Base-by-base conservation (phyloP, 2,888 invertebrate genomes). In the Rhamphomyia laevipes region DNA sequence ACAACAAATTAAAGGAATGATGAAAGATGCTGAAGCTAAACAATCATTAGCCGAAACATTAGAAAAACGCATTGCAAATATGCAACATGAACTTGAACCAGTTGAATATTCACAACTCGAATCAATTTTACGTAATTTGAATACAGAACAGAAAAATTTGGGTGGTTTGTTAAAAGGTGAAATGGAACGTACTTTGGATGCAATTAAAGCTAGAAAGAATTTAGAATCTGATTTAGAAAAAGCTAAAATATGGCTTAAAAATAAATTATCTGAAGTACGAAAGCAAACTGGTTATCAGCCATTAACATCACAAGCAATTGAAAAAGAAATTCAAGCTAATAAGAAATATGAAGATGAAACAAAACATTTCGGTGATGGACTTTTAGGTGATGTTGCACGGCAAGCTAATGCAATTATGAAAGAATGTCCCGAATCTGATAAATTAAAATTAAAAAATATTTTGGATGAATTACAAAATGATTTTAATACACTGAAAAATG, bases 21-120 rank as follows among this genome's bases (percentile, higher is more conserved):
- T 86, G 46, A 88, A 88, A 68, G 92, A 93, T 68, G 81, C 87
- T 2, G 88, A 90, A 59, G 83, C 85, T 10, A 90, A 91, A 66
- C 83, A 86, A 60, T 79, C 86, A 1, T 77, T 87, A 6, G 82
- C 87, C 50, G 88, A 90, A 58, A 84, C 86, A 1, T 71, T 94
- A 23, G 84, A 88, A 58, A 88, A 87, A 67, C 82, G 90, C 51
- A 81, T 91, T 13, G 80, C 80, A 52, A 86, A 87, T 56, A 84
- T 93, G 72, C 82, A 86, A 61, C 80, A 85, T 51, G 92, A 92
- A 65, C 68, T 94, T 35, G 92, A 93, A 65, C 81, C 85, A 7
- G 78, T 81, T 0, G 94, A 94, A 67, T 83, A 88, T 57, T 81
- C 83, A 56, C 81, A 85, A 63, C 68, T 93, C 45, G 86, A 89